A percentile compares a stretch with the other conserved stretches of the same genome.
Conservation (phyloP, 2,113 vertebrate genomes). For the Litocranius walleri region DNA sequence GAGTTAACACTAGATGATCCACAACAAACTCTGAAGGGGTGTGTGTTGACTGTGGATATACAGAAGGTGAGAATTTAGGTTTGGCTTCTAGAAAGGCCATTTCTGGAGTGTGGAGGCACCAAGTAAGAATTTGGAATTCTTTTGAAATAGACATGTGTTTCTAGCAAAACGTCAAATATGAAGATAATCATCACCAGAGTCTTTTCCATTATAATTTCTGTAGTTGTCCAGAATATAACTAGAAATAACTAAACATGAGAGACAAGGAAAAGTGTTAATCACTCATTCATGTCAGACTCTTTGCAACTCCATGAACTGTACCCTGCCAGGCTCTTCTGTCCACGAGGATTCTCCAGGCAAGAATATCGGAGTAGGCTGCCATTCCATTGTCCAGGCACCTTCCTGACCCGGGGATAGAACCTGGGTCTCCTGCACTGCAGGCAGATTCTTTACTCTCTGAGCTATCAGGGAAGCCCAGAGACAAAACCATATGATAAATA, state of each 20-base stretch:
- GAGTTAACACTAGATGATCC: background rate
- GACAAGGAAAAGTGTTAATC: background rate
- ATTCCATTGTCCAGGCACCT: background rate
- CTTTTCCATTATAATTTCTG: background rate
- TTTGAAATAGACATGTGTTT: background rate
- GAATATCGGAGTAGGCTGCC: background rate
- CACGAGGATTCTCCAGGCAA: background rate
- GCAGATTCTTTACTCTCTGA: background rate
- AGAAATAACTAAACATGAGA: background rate
- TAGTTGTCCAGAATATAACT: background rate
- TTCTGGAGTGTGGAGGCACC: background rate
- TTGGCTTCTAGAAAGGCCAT: background rate
- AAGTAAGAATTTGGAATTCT: background rate
- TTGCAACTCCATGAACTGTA: background rate
- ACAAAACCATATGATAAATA: background rate
- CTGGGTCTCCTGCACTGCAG: background rate
- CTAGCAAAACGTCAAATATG: background rate
- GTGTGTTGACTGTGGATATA: fast-evolving
- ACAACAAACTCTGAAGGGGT: background rate
- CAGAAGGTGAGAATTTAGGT: background rate
- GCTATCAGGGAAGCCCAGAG: background rate
- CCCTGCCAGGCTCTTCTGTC: background rate
- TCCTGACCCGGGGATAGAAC: background rate
- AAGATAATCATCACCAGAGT: background rate
- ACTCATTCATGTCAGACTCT: background rate